phyloP scores from a whole-genome alignment of 2,888 invertebrate genomes.

The Vanessa cardui region DNA sequence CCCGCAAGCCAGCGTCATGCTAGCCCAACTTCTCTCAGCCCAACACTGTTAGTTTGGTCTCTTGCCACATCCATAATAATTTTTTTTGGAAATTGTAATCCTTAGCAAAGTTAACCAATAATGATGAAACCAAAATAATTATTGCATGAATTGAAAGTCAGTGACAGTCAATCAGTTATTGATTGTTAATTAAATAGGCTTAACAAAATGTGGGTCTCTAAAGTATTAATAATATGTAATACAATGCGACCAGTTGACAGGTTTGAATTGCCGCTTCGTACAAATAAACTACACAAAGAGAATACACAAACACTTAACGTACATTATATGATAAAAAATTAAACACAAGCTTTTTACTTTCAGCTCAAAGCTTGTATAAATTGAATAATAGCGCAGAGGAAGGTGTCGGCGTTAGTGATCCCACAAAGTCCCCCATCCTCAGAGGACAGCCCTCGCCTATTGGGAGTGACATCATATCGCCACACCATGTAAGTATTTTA shows the following conservation, averaged over 20 bases:
- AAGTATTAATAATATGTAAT: too few species aligned
- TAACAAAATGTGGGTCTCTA: too few species aligned
- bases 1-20: slow-evolving; percentile 87
- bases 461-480: slow-evolving; percentile 77
- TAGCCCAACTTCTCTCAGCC: slow-evolving; percentile 90
- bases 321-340: not conserved
- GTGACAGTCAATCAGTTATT: too few species aligned
- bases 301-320: too few species aligned
- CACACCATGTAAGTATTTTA: slow-evolving; percentile 63
- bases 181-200: too few species aligned
- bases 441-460: slow-evolving; percentile 72
- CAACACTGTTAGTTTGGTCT: slow-evolving; percentile 81
- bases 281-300: too few species aligned
- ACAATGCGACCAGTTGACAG: too few species aligned
- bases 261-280: too few species aligned
- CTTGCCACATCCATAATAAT: too few species aligned
- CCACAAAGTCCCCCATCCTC: slow-evolving; percentile 71
- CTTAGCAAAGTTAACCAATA: too few species aligned
- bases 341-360: slow-evolving; percentile 38
- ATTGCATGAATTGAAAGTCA: too few species aligned
- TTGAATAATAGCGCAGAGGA: slow-evolving; percentile 72
- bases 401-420: slow-evolving; percentile 54
- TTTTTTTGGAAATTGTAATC: too few species aligned
- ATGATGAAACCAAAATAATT: not conserved
- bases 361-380: slow-evolving; percentile 80